phyloP scores from a whole-genome alignment of 2,888 invertebrate genomes.

The Drosophila affinis region DNA sequence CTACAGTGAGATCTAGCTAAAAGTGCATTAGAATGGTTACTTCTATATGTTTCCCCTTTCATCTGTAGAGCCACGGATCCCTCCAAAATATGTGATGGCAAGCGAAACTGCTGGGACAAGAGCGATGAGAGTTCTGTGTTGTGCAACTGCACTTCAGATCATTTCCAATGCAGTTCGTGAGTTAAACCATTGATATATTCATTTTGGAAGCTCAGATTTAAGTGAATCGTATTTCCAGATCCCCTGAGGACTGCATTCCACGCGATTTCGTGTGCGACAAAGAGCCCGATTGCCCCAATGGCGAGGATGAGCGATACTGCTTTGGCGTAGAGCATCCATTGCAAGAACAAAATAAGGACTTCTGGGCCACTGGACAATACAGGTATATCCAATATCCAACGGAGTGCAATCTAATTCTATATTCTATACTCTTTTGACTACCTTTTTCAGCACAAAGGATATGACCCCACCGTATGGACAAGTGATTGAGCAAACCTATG shows the following conservation, averaged over 20 bases:
- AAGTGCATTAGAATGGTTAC: neutral
- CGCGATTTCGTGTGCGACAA: slow-evolving; percentile 91
- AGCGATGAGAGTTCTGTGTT: slow-evolving; percentile 89
- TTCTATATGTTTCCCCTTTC: neutral
- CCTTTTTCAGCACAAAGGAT: slow-evolving; percentile 24
- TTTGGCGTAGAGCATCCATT: slow-evolving; percentile 84
- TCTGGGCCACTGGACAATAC: slow-evolving; percentile 32
- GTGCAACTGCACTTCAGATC: slow-evolving; percentile 86
- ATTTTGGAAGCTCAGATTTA: neutral
- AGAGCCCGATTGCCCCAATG: slow-evolving; percentile 88
- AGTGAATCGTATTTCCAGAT: slow-evolving; percentile 51
- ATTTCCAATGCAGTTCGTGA: slow-evolving; percentile 85
- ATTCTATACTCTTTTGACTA: too few relatives aligned
- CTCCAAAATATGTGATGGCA: slow-evolving; percentile 89
- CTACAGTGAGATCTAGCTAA: slow-evolving; percentile 83
- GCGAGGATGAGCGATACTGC: slow-evolving; percentile 89
- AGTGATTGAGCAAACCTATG: slow-evolving; percentile 87
- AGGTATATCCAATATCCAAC: slow-evolving; percentile 4
- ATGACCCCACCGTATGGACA: slow-evolving; percentile 86
- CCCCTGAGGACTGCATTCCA: slow-evolving; percentile 87
- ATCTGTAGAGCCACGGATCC: slow-evolving; percentile 86
- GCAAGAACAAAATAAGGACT: slow-evolving; percentile 50
- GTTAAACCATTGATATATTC: slow-evolving; percentile 16
- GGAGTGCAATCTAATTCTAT: neutral
- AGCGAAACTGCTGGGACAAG: slow-evolving; percentile 90